Base-by-base conservation (phyloP, 1,140 invertebrate species). In the Cardiocondyla obscurior region DNA sequence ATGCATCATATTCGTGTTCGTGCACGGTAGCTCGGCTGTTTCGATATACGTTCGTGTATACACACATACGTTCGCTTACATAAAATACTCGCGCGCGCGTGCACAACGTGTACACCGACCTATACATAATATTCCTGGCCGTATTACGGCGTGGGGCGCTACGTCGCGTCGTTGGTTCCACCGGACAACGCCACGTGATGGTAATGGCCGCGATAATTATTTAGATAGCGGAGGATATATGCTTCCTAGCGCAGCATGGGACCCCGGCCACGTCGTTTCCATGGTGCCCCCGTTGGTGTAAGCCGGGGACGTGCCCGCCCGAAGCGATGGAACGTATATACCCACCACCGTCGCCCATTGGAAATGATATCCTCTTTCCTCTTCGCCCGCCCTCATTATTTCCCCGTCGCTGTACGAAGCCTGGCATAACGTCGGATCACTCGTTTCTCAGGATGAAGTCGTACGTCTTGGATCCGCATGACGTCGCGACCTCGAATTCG, bases 161-260 rank as follows among this genome's bases (percentile, higher is more conserved):
- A 74, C 82, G 88, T 88, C 83, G 85, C 89, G 84, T 89, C 87
- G 89, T 88, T 91, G 88, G 77, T 85, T 92, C 88, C 85, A 88
- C 81, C 87, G 91, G 90, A 92, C 92, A 92, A 91, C 91, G 90
- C 90, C 90, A 90, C 90, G 92, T 90, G 91, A 93, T 92, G 91
- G 89, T 93, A 93, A 93, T 92, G 91, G 91, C 89, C 84, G 92
- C 90, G 92, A 93, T 93, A 93, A 93, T 93, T 93, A 93, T 93
- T 93, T 92, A 93, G 92, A 93, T 92, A 93, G 90, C 91, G 90
- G 90, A 92, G 91, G 91, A 93, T 92, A 91, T 93, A 93, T 92
- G 92, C 91, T 90, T 92, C 90, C 91, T 92, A 92, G 88, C 91
- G 85, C 92, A 92, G 91, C 92, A 92, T 93, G 92, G 86, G 91